Conservation (phyloP, 1,140 invertebrate species). For the Calosoma granatense region DNA sequence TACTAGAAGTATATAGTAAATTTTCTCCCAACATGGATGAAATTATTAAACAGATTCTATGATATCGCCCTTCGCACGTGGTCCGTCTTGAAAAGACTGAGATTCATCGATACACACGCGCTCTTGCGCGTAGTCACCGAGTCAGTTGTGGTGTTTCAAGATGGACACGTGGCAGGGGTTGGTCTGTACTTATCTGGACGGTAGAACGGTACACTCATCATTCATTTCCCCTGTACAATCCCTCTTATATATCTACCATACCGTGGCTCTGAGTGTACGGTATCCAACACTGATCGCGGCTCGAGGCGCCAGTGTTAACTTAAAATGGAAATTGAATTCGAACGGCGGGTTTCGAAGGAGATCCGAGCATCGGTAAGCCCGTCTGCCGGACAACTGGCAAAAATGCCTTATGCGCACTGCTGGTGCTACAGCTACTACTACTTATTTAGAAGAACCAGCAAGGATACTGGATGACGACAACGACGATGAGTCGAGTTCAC, state of each 20-base stretch:
- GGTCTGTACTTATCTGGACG: constrained; percentile 17
- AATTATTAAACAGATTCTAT: no score
- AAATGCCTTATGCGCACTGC: no score
- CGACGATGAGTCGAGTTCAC: no score
- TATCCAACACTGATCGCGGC: constrained; percentile 16
- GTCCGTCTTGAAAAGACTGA: no score
- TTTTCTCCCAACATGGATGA: no score
- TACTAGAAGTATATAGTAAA: no score
- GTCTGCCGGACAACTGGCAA: constrained; percentile 12
- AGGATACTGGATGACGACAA: no score
- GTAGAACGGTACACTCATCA: constrained; percentile 21
- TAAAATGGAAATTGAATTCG: constrained; percentile 24
- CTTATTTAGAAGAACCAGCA: no score
- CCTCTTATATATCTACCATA: constrained; percentile 15
- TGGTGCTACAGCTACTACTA: no score
- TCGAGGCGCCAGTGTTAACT: constrained; percentile 19
- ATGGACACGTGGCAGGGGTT: constrained; percentile 14
- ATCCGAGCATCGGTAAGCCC: constrained; percentile 16
- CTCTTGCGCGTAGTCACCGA: no score
- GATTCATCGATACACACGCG: no score
- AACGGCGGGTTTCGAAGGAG: constrained; percentile 15
- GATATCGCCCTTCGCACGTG: no score
- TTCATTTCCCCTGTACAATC: constrained; percentile 23
- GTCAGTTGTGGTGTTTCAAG: constrained; percentile 13
- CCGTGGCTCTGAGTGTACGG: constrained; percentile 1